A percentile compares a stretch with the other conserved stretches of the same genome.
Evolutionary conservation across 2,888 invertebrate genomes (phyloP).

Genomic region (Neoaliturus tenellus): DNA sequence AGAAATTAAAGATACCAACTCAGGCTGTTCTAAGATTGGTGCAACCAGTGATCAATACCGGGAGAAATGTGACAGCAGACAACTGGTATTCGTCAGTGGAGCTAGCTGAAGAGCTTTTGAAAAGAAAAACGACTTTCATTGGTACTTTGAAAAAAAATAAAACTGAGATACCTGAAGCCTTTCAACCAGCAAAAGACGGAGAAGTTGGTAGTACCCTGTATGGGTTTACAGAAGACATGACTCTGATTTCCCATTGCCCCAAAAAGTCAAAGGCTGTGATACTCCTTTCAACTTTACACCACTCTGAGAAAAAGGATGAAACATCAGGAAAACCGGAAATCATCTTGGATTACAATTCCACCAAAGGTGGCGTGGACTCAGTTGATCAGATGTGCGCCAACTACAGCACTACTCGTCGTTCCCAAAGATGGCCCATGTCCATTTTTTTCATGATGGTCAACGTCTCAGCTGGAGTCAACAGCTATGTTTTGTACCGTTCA

Average conservation of each 20-base stretch:
- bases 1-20: constrained; percentile 66
- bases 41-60: constrained; percentile 66
- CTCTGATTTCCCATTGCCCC: constrained; percentile 54
- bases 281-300: constrained; percentile 59
- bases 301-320: background rate
- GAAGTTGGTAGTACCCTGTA: constrained; percentile 13
- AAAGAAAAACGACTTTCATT: constrained; percentile 15
- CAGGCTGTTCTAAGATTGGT: constrained; percentile 66
- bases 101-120: constrained; percentile 2
- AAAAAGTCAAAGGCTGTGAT: constrained; percentile 57
- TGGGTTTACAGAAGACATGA: constrained; percentile 37
- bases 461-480: constrained; percentile 53
- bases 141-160: constrained; percentile 56
- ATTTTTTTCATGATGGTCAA: constrained; percentile 56
- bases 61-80: constrained; percentile 68
- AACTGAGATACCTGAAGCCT: constrained; percentile 52
- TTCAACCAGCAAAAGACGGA: constrained; percentile 5
- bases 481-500: constrained; percentile 14
- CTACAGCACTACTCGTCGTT: constrained; percentile 49
- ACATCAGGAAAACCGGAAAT: constrained; percentile 57
- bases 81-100: constrained; percentile 68
- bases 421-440: constrained; percentile 57
- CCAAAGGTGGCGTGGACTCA: constrained; percentile 57
- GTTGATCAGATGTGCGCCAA: constrained; percentile 57
- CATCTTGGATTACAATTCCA: constrained; percentile 55